Conservation (phyloP, 2,888 invertebrate species). For the Folsomia manolachei region DNA sequence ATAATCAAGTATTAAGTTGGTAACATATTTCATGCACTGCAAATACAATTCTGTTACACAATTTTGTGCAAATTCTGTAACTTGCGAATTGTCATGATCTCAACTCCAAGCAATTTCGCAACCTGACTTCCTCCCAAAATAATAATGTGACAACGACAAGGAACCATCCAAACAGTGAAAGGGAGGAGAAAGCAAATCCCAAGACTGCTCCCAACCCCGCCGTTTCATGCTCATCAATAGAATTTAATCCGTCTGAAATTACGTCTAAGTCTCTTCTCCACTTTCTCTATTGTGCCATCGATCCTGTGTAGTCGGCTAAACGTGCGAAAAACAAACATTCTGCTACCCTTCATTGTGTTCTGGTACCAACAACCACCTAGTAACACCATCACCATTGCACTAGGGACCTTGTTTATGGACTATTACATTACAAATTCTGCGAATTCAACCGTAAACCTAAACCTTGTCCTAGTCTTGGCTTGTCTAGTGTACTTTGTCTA, state of each 20-base stretch:
- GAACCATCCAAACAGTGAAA: constrained; percentile 3
- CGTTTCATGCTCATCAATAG: constrained; percentile 3
- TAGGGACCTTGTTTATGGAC: constrained; percentile 5
- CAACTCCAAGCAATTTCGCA: too few species aligned
- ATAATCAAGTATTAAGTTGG: too few species aligned
- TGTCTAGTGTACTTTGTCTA: too few species aligned
- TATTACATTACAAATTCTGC: constrained; percentile 8
- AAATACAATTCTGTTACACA: too few species aligned
- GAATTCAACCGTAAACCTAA: constrained; percentile 4
- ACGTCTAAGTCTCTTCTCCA: constrained; percentile 5
- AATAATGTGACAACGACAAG: background rate
- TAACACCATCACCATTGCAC: background rate
- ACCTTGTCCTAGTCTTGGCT: constrained; percentile 3
- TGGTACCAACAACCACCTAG: background rate
- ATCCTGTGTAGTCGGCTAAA: constrained; percentile 7
- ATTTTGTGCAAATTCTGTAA: too few species aligned
- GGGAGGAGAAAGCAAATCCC: constrained; percentile 10
- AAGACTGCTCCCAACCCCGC: background rate
- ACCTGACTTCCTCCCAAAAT: background rate
- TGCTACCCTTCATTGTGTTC: background rate
- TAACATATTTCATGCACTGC: too few species aligned
- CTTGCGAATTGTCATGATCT: too few species aligned
- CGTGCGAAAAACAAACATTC: constrained; percentile 24
- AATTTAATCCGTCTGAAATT: constrained; percentile 20
- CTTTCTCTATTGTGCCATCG: constrained; percentile 9